Evolutionary conservation across 2,888 invertebrate species (phyloP), one percentile per base, ranked within the genome.

Genomic region (Napeogenes inachia): DNA sequence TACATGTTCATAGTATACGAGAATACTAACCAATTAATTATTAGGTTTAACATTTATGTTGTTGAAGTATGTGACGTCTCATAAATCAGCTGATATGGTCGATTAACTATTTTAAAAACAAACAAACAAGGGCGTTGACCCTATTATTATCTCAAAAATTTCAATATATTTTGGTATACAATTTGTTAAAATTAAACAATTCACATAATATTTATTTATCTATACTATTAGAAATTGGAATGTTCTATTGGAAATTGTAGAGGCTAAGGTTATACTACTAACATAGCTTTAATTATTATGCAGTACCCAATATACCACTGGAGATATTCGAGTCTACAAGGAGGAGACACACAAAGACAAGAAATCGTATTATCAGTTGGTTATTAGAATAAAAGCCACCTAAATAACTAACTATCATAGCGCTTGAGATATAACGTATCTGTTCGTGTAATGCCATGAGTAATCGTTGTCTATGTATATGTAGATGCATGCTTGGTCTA

Each of bases 251-350:
- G 13, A 45, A 42, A 21, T 21, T 47, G 54, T 62, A 62, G 57
- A 65, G 58, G 61, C 54, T 57, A 61, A 62, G 61, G 66, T 69
- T 60, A 64, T 69, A 78, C 76, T 80, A 89, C 89, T 89, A 90
- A 90, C 89, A 85, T 81, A 80, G 81, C 82, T 82, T 83, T 88
- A 85, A 88, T 89, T 89, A 88, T 89, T 87, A 87, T 85, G 81
- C 91, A 91, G 91, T 91, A 90, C 91, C 91, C 87, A 91, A 91
- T 91, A 91, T 91, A 78, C 90, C 91, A 74, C 89, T 90, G 91
- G 91, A 91, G 88, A 82, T 91, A 82, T 87, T 90, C 88, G 91
- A 91, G 91, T 90, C 91, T 65, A 87, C 90, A 77, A 81, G 90
- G 85, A 88, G 91, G 81, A 82, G 89, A 81, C 90, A 91, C 79